phyloP scores from a whole-genome alignment of 2,888 invertebrate species.

The Acronicta psi region DNA sequence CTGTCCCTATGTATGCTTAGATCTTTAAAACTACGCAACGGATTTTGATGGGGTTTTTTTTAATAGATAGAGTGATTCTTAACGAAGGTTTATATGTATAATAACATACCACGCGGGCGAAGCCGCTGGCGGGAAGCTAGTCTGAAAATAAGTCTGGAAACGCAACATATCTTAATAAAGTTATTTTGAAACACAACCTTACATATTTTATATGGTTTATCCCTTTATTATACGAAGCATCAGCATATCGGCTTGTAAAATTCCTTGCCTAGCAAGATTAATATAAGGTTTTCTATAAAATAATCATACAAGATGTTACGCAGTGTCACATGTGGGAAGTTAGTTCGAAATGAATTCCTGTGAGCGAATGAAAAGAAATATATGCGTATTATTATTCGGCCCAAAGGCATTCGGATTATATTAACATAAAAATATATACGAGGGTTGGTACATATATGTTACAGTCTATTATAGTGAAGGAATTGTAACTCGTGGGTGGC shows the following conservation, averaged over 20 bases:
- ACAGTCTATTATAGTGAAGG: not conserved
- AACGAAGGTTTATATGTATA: no score
- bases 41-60: no score
- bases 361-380: slow-evolving; percentile 5
- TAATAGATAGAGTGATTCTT: no score
- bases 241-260: not conserved
- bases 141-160: no score
- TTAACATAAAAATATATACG: slow-evolving; percentile 6
- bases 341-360: slow-evolving; percentile 9
- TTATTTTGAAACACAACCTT: no score
- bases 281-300: slow-evolving; percentile 3
- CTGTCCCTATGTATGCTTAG: no score
- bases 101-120: no score
- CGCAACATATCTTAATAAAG: no score
- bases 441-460: not conserved
- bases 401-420: slow-evolving; percentile 7
- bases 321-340: slow-evolving; percentile 10
- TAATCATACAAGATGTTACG: slow-evolving; percentile 3
- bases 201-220: not conserved
- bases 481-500: not conserved
- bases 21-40: no score
- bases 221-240: not conserved
- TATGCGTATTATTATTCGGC: slow-evolving; percentile 6
- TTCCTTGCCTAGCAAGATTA: slow-evolving; percentile 1
- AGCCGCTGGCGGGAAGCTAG: no score